Conservation (phyloP, 37 sponge, comb jelly and placozoan genomes). For the Ephydatia muelleri region DNA sequence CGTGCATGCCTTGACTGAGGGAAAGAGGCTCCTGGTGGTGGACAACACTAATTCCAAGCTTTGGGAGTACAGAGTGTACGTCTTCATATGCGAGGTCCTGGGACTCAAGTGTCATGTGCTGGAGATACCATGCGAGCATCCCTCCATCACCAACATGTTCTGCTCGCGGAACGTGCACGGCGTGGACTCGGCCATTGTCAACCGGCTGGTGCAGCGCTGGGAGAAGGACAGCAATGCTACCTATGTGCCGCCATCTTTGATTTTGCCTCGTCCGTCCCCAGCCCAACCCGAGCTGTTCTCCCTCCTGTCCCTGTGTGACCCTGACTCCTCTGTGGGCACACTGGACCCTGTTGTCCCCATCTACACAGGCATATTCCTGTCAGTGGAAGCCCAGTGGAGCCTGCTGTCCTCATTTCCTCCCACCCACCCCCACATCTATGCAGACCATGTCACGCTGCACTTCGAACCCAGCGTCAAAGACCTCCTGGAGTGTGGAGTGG, state of each 20-base stretch:
- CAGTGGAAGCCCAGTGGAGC: conserved; percentile 49
- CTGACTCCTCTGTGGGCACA: neutral
- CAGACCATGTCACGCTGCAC: conserved; percentile 71
- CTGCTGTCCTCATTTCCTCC: conserved; percentile 52
- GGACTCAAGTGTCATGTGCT: conserved; percentile 47
- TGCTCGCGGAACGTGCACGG: conserved; percentile 63
- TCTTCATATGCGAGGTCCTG: conserved; percentile 43
- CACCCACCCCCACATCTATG: conserved; percentile 37
- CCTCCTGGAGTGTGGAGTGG: conserved; percentile 18
- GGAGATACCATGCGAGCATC: conserved; percentile 63
- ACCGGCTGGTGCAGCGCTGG: conserved; percentile 57
- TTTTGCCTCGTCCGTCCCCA: conserved; percentile 21
- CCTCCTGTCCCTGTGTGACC: conserved; percentile 25
- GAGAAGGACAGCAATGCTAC: conserved; percentile 62
- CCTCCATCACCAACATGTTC: conserved; percentile 35
- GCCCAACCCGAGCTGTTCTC: conserved; percentile 3
- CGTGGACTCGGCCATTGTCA: conserved; percentile 16
- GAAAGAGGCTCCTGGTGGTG: conserved; percentile 59
- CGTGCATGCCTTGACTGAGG: conserved; percentile 37
- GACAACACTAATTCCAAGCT: conserved; percentile 83
- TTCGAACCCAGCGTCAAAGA: conserved; percentile 58
- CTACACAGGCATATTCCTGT: conserved; percentile 72
- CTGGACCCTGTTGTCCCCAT: conserved; percentile 13
- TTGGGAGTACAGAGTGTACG: conserved; percentile 82
- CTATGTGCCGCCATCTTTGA: conserved; percentile 61